Evolutionary conservation across 2,113 vertebrate genomes (phyloP), one percentile per base, ranked within the genome.

Genomic region (Ifrita kowaldi): DNA sequence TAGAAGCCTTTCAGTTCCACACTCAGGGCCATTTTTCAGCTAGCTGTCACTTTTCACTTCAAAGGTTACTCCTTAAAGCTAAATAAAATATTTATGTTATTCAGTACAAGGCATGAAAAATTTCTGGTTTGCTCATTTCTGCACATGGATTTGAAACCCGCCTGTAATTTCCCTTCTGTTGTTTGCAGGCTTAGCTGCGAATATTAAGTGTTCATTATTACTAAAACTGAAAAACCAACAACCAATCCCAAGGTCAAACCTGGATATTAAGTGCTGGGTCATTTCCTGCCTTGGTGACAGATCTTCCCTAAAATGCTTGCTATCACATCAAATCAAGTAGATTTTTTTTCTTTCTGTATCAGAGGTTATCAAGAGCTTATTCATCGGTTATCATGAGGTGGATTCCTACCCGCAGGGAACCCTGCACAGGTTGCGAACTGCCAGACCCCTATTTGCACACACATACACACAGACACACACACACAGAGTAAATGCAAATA

Each of bases 81-180:
- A 93, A 89, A 94, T 96, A 94, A 97, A 96, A 90, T 97, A 97
- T 97, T 97, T 97, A 97, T 82, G 84, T 92, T 96, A 92, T 62
- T 81, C 76, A 96, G 75, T 64, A 88, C 8, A 24, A 96, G 71
- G 69, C 94, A 94, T 73, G 53, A 93, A 92, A 94, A 87, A 69
- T 52, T 84, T 82, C 94, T 90, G n/a, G 8, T 85, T 94, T 86
- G 77, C 87, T 71, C 77, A 69, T 82, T 93, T 92, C 89, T 94
- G 87, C 84, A 71, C 21, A 35, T 3, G 7, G 85, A 81, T 80
- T 96, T 91, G 70, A 84, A 85, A 73, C 16, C 44, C 21, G 55
- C 27, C 63, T 75, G 67, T 86, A 90, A 80, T 83, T 93, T 63
- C 93, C 89, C 59, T 86, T 81, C 49, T 55, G 62, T 18, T 90